Conservation (phyloP, 2,888 invertebrate species). For the Linnaemya tessellans region DNA sequence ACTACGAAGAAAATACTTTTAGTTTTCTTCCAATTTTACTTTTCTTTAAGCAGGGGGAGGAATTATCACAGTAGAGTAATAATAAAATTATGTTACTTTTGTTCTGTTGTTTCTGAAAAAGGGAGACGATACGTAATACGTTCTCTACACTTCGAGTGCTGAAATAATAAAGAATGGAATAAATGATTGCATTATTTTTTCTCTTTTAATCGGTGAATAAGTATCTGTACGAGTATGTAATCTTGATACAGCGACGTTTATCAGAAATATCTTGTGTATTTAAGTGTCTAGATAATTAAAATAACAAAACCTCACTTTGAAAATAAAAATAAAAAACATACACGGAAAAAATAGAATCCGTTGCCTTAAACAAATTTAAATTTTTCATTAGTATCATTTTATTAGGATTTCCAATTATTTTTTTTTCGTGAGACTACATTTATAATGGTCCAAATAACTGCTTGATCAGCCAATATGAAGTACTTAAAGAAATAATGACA, state of each 20-base stretch:
- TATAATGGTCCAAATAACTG: too few species aligned
- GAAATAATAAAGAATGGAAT: slow-evolving; percentile 53
- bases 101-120: not conserved
- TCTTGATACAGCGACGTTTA: slow-evolving; percentile 44
- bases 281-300: slow-evolving; percentile 58
- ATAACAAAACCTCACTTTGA: not conserved
- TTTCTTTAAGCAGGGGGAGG: not conserved
- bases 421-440: too few species aligned
- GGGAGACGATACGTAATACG: slow-evolving; percentile 7
- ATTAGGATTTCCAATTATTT: not conserved
- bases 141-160: slow-evolving; percentile 64
- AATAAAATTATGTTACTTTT: slow-evolving; percentile 17
- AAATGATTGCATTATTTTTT: slow-evolving; percentile 34
- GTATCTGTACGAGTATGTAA: not conserved
- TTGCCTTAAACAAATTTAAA: not conserved
- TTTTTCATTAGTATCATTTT: too few species aligned
- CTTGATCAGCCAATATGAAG: too few species aligned
- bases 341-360: not conserved
- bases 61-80: slow-evolving; percentile 60
- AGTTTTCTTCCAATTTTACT: slow-evolving; percentile 7
- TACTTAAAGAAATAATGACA: too few species aligned
- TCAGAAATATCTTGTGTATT: slow-evolving; percentile 61
- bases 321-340: too few species aligned
- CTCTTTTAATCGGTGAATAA: not conserved
- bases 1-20: slow-evolving; percentile 14